Conservation (phyloP, 2,797 vertebrate species). For the Neomorphus geoffroyi region DNA sequence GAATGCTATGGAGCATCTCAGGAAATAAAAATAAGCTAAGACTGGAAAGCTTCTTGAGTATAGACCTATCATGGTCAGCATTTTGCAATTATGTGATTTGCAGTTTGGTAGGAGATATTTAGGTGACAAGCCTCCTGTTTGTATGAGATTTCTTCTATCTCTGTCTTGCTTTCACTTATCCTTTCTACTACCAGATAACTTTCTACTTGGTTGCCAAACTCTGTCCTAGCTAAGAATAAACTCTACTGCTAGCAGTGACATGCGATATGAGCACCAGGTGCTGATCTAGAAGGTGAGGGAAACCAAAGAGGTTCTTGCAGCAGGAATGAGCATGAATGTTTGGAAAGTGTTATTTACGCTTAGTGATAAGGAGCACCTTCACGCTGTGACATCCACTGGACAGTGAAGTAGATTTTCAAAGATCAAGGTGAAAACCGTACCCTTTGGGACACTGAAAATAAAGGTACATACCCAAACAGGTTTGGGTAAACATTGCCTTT, state of each 20-base stretch:
- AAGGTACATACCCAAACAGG: not conserved
- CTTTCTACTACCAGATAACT: not conserved
- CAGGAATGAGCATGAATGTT: not conserved
- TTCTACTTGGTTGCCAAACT: not conserved
- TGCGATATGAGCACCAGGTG: not conserved
- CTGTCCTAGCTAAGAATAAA: not conserved
- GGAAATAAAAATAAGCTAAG: not conserved
- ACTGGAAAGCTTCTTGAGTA: not conserved
- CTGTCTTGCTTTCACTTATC: not conserved
- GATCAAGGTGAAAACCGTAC: not conserved
- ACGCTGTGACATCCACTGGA: not conserved
- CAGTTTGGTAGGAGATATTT: accelerated
- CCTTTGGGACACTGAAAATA: not conserved
- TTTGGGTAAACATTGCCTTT: not conserved
- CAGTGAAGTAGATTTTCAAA: not conserved
- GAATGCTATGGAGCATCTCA: not conserved
- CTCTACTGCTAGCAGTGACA: not conserved
- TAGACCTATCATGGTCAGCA: not conserved
- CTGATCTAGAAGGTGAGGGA: not conserved
- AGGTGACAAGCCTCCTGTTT: not conserved
- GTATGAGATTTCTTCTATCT: not conserved
- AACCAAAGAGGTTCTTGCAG: not conserved
- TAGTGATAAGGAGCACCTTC: not conserved
- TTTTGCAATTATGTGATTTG: not conserved
- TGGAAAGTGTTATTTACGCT: not conserved